Evolutionary conservation across 2,797 vertebrate genomes (phyloP).

Genomic region (Novumbra hubbsi): DNA sequence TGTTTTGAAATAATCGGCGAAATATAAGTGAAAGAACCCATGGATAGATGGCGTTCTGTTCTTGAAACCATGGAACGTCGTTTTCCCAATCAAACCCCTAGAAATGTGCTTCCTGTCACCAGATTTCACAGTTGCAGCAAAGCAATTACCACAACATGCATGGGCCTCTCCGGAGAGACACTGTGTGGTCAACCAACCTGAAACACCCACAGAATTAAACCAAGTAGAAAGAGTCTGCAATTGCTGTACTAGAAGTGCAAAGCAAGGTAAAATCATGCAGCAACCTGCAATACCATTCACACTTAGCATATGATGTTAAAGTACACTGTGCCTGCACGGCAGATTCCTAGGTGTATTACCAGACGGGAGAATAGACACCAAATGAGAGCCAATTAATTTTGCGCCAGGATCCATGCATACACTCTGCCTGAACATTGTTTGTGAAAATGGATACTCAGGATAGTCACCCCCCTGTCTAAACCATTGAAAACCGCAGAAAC

Average conservation of each 20-base stretch:
- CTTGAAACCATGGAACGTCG: constrained; percentile 15
- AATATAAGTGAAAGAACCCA: constrained; percentile 10
- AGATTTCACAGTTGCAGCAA: constrained; percentile 39
- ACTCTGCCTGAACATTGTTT: too few relatives aligned
- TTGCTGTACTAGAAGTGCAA: constrained; percentile 1
- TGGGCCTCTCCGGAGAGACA: constrained; percentile 15
- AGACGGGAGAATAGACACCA: too few relatives aligned
- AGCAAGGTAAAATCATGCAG: background rate
- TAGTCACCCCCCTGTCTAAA: too few relatives aligned
- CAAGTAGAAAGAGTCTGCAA: constrained; percentile 2
- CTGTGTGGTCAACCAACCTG: constrained; percentile 23
- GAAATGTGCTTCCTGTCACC: constrained; percentile 27
- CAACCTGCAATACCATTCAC: background rate
- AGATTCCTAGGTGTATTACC: background rate
- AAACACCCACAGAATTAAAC: constrained; percentile 3
- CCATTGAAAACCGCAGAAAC: too few relatives aligned
- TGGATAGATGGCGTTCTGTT: constrained; percentile 8
- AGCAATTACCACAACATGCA: constrained; percentile 49
- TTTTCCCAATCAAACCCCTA: constrained; percentile 23
- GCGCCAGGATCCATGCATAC: too few relatives aligned
- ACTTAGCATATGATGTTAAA: too few relatives aligned
- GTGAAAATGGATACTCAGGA: too few relatives aligned
- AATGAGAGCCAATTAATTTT: too few relatives aligned
- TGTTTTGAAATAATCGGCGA: background rate
- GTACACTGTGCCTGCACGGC: background rate